These are phyloP conservation scores for Trematomus bernacchii DNA, from an alignment of 2,797 vertebrate species.

Conservation along the genomic window DNA sequence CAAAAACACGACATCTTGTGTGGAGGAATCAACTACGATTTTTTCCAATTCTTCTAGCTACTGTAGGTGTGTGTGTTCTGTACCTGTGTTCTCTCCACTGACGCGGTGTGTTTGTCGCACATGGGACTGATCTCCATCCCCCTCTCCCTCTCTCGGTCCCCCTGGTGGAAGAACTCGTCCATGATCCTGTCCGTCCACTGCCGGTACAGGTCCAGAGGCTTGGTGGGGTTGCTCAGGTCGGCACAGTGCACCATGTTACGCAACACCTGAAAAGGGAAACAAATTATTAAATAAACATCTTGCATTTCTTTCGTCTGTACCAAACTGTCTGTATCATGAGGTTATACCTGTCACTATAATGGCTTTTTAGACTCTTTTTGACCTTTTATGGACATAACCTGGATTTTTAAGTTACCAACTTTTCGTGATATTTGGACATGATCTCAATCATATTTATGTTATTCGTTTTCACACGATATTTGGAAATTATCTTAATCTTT, in stretches of 20 bases:
- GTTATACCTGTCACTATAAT: no score
- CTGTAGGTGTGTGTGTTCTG: neutral
- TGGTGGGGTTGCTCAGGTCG: slow-evolving; percentile 97
- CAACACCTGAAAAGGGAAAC: slow-evolving; percentile 87
- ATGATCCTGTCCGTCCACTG: slow-evolving; percentile 99
- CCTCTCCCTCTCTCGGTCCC: slow-evolving; percentile 94
- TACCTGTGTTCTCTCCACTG: slow-evolving; percentile 99
- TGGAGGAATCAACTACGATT: neutral
- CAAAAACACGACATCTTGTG: no score
- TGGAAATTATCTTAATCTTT: no score
- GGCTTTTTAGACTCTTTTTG: no score
- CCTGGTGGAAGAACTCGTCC: slow-evolving; percentile 99
- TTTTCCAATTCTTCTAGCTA: neutral
- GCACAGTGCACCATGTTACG: slow-evolving; percentile 99
- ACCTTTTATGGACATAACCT: no score
- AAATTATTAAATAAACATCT: no score
- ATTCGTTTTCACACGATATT: no score
- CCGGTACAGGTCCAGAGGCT: slow-evolving; percentile 95
- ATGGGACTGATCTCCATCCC: slow-evolving; percentile 99
- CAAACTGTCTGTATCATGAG: neutral
- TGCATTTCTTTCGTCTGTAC: neutral
- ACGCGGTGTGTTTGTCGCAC: slow-evolving; percentile 98
- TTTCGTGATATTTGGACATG: no score
- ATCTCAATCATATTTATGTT: no score
- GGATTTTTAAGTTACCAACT: no score